A percentile compares a stretch with the other conserved stretches of the same genome.
These are phyloP conservation scores for Microvelia longipes DNA, from an alignment of 1,140 invertebrate species.

Conservation along the genomic window DNA sequence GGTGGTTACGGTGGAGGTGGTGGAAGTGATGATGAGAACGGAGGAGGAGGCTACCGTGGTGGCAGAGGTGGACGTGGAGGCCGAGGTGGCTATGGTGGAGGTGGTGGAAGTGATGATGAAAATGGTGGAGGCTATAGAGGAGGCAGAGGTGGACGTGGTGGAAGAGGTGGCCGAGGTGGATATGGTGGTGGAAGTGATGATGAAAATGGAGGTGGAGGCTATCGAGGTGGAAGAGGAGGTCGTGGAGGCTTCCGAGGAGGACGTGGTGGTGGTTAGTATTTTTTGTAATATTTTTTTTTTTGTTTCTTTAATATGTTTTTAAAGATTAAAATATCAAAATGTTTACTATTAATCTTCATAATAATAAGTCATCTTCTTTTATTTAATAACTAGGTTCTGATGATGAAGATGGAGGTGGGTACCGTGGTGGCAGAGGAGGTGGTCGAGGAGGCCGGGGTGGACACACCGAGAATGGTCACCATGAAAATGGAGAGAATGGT, in stretches of 20 bases:
- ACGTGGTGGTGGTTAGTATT: conserved; percentile 9
- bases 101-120: conserved; percentile 1
- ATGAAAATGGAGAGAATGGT: background rate
- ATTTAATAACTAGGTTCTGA: conserved; percentile 10
- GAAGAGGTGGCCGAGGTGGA: background rate
- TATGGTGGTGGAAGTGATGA: conserved; percentile 7
- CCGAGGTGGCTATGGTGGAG: conserved; percentile 1
- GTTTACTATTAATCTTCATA: conserved; percentile 4
- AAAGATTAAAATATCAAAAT: conserved; percentile 11
- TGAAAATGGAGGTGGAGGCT: background rate
- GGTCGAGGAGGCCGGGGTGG: background rate
- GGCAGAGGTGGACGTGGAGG: conserved; percentile 11
- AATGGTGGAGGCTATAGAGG: conserved; percentile 6
- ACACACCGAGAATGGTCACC: background rate
- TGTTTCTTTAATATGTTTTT: conserved; percentile 6
- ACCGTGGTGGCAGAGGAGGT: background rate
- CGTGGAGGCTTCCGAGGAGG: conserved; percentile 3
- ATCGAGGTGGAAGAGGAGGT: conserved; percentile 14
- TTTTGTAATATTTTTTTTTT: conserved; percentile 13
- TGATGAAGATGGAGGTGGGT: conserved; percentile 8
- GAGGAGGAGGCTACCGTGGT: background rate
- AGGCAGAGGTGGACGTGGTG: background rate
- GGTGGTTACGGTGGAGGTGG: conserved; percentile 3
- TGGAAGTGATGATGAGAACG: background rate
- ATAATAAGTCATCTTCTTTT: background rate